Percentiles rank a stretch among this genome's conserved stretches.
Conservation (phyloP, 92 coral and sea anemone genomes). For the Phenganax subtilis region DNA sequence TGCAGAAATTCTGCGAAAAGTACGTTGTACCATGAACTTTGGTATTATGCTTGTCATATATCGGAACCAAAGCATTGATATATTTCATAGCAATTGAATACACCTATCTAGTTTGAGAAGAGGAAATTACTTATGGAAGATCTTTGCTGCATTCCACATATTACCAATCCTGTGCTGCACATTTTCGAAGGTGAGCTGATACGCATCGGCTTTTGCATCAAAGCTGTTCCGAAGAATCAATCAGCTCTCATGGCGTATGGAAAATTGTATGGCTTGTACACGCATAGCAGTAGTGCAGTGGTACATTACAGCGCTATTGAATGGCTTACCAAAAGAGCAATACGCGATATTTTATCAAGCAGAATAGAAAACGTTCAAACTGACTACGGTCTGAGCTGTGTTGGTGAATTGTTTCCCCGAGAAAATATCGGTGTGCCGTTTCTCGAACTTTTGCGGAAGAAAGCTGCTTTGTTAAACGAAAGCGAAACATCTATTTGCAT, state of each 20-base stretch:
- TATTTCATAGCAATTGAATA: too few species aligned
- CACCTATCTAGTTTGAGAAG: neutral
- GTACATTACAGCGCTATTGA: neutral
- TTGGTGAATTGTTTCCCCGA: conserved; percentile 6
- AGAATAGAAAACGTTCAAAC: neutral
- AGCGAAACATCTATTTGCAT: neutral
- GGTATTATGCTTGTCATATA: too few species aligned
- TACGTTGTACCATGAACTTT: neutral
- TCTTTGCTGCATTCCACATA: neutral
- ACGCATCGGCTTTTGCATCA: neutral
- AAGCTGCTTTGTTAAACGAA: neutral
- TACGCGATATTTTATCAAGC: neutral
- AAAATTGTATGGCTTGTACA: conserved; percentile 10
- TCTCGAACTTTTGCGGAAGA: neutral
- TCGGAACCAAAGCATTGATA: too few species aligned
- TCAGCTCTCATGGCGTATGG: neutral
- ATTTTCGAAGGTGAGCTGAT: conserved; percentile 14
- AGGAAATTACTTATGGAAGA: neutral
- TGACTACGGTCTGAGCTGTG: neutral
- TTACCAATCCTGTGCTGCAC: conserved; percentile 9
- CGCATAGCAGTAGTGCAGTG: conserved; percentile 7
- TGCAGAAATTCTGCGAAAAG: conserved; percentile 8
- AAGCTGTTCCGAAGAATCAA: neutral
- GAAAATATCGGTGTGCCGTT: neutral
- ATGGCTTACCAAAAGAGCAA: neutral